Conservation (phyloP, 1,140 invertebrate species). For the Caerostris darwini region DNA sequence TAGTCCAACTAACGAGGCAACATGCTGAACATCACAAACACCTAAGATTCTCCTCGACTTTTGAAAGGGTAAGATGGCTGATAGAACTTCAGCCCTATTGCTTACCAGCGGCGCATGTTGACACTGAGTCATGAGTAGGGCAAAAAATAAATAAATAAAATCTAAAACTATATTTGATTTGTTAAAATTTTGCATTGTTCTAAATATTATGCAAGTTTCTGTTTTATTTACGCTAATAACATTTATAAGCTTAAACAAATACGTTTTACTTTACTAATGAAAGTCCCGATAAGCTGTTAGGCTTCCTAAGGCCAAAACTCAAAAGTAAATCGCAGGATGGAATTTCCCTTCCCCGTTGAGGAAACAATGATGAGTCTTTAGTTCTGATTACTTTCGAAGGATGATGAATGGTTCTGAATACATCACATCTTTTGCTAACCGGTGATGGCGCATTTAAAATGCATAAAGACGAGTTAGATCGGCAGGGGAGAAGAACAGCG, state of each 20-base stretch:
- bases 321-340: background rate
- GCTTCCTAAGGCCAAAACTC: background rate
- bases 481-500: background rate
- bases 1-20: too few species aligned
- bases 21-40: too few species aligned
- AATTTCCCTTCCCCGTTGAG: background rate
- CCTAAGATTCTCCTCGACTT: too few species aligned
- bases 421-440: background rate
- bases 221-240: too few species aligned
- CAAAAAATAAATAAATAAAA: too few species aligned
- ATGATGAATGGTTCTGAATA: constrained; percentile 14
- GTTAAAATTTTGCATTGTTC: too few species aligned
- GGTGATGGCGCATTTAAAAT: constrained; percentile 10
- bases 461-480: constrained; percentile 8
- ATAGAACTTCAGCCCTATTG: too few species aligned
- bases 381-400: constrained; percentile 2
- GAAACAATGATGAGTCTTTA: constrained; percentile 12
- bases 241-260: background rate
- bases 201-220: too few species aligned
- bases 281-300: background rate
- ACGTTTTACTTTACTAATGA: background rate
- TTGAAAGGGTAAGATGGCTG: too few species aligned
- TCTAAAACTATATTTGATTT: too few species aligned
- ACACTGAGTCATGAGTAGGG: too few species aligned
- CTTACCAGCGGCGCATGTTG: too few species aligned